These are phyloP conservation scores for Drosophila paranaensis DNA, from an alignment of 2,888 invertebrate species.

Conservation along the genomic window DNA sequence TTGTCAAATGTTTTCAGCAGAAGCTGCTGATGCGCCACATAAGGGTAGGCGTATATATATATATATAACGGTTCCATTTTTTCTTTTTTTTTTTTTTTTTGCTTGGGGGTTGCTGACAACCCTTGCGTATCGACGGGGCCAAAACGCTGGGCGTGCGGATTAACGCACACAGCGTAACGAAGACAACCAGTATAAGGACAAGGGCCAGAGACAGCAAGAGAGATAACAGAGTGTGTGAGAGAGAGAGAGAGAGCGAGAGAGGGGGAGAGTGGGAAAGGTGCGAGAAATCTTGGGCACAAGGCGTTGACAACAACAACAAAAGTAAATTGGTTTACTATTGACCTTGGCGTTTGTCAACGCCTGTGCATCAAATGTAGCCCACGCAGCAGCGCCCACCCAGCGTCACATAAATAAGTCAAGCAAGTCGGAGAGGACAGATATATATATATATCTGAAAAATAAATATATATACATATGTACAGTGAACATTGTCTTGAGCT, in stretches of 20 bases:
- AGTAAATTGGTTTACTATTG: conserved; percentile 65
- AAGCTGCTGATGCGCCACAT: conserved; percentile 9
- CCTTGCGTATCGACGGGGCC: conserved; percentile 61
- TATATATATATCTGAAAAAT: neutral
- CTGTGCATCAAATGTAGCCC: conserved; percentile 30
- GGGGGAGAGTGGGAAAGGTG: neutral
- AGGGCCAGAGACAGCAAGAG: conserved; percentile 7
- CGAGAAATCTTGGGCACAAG: conserved; percentile 35
- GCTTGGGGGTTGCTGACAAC: conserved; percentile 50
- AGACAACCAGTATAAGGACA: conserved; percentile 12
- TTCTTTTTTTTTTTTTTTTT: conserved; percentile 2
- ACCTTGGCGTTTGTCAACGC: conserved; percentile 66
- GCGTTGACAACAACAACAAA: conserved; percentile 46
- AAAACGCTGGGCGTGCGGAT: conserved; percentile 65
- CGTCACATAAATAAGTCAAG: conserved; percentile 54
- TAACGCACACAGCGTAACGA: conserved; percentile 61
- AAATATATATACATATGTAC: neutral
- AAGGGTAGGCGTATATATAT: conserved; percentile 22
- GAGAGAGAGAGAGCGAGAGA: neutral
- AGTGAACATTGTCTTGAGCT: neutral
- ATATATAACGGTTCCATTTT: neutral
- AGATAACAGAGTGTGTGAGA: conserved; percentile 1
- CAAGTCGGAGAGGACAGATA: neutral
- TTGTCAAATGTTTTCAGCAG: conserved; percentile 47
- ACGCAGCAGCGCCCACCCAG: conserved; percentile 30